phyloP scores from a whole-genome alignment of 2,797 vertebrate species.

The Syndactyla subalaris region DNA sequence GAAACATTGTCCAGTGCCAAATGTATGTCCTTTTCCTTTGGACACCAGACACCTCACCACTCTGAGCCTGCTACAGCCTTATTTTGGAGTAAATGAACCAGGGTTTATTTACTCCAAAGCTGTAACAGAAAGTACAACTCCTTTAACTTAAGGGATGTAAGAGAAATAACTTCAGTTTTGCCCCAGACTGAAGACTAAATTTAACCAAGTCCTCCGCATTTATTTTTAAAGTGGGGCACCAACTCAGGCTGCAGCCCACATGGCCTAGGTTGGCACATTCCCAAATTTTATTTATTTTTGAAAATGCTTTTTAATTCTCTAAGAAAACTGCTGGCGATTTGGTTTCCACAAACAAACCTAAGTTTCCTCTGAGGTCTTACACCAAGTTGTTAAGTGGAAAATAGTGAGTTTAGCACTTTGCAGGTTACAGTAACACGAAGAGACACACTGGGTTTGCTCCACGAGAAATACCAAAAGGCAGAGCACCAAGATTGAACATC shows the following conservation, averaged over 20 bases:
- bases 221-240: not conserved
- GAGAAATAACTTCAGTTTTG: not conserved
- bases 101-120: not conserved
- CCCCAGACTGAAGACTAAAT: not conserved
- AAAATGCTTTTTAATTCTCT: not conserved
- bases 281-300: not conserved
- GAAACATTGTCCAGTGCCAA: not conserved
- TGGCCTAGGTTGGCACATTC: not conserved
- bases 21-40: not conserved
- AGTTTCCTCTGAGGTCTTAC: not conserved
- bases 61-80: not conserved
- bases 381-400: not conserved
- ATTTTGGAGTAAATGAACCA: not conserved
- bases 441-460: fast-evolving
- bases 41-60: not conserved
- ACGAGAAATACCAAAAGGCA: not conserved
- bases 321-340: not conserved
- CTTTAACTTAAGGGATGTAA: not conserved
- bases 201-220: not conserved
- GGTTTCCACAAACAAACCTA: not conserved
- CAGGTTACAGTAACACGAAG: fast-evolving
- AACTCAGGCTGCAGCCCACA: not conserved
- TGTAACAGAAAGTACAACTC: not conserved
- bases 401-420: not conserved
- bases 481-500: not conserved